phyloP scores from a whole-genome alignment of 2,113 vertebrate species.

The Calonectris borealis region DNA sequence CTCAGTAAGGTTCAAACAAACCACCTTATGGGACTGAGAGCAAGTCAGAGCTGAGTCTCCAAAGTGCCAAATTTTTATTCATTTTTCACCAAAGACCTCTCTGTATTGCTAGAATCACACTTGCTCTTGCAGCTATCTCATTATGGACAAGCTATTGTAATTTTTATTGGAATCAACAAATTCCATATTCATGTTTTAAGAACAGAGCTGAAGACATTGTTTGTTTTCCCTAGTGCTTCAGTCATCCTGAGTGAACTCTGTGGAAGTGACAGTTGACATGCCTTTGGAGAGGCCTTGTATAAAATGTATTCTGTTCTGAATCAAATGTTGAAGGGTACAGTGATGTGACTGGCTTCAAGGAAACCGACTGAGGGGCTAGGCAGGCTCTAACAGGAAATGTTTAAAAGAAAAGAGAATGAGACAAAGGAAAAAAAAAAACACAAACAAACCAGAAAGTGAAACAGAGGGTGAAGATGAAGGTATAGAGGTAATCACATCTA shows the following conservation, averaged over 20 bases:
- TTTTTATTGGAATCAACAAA: not conserved
- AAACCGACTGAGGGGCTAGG: not conserved
- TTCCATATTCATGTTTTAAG: not conserved
- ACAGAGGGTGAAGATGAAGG: not conserved
- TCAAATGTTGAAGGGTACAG: not conserved
- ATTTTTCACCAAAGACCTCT: not conserved
- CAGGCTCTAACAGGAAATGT: not conserved
- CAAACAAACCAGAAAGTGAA: not conserved
- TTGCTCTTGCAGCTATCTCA: not conserved
- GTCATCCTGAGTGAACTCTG: not conserved
- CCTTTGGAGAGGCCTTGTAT: not conserved
- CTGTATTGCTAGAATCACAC: not conserved
- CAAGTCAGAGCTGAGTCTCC: not conserved
- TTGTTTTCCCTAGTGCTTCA: conserved; percentile 8
- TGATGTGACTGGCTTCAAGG: not conserved
- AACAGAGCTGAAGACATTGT: not conserved
- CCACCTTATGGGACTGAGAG: not conserved
- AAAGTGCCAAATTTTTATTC: not conserved
- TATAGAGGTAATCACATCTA: not conserved
- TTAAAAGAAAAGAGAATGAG: not conserved
- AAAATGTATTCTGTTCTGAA: not conserved
- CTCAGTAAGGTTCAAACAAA: not conserved
- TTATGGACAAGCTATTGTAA: not conserved
- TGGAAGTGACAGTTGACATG: not conserved
- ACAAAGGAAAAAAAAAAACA: not conserved